These are phyloP conservation scores for Anser cygnoides DNA, from an alignment of 2,113 vertebrate genomes.

Conservation along the genomic window DNA sequence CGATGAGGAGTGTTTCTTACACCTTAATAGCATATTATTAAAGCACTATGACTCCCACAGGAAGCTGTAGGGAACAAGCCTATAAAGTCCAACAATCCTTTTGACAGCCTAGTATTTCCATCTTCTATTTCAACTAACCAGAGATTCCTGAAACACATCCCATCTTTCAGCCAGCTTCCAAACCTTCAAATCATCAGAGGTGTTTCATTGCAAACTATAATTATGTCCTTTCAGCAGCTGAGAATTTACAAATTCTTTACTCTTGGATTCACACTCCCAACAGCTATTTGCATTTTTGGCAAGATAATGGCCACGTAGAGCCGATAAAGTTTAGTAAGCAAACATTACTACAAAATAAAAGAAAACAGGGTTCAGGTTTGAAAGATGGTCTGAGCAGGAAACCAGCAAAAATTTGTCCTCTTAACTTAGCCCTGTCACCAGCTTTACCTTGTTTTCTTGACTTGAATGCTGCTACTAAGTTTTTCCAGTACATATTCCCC, in stretches of 20 bases:
- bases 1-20: background rate
- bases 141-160: background rate
- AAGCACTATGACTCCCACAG: background rate
- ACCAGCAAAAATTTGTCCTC: background rate
- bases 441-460: constrained; percentile 97
- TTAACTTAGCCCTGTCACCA: background rate
- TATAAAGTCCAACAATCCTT: background rate
- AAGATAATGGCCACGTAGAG: background rate
- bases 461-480: constrained; percentile 97
- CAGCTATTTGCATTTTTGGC: background rate
- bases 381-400: background rate
- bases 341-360: background rate
- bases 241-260: background rate
- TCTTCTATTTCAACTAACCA: background rate
- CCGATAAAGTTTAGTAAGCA: background rate
- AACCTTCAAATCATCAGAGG: background rate
- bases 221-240: background rate
- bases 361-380: background rate
- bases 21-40: background rate
- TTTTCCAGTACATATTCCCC: constrained; percentile 96
- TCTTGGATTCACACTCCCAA: background rate
- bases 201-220: background rate
- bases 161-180: background rate
- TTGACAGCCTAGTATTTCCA: background rate
- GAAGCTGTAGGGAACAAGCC: background rate